phyloP scores from a whole-genome alignment of 2,888 invertebrate species.

The Gastracanthus pulcherrimus region DNA sequence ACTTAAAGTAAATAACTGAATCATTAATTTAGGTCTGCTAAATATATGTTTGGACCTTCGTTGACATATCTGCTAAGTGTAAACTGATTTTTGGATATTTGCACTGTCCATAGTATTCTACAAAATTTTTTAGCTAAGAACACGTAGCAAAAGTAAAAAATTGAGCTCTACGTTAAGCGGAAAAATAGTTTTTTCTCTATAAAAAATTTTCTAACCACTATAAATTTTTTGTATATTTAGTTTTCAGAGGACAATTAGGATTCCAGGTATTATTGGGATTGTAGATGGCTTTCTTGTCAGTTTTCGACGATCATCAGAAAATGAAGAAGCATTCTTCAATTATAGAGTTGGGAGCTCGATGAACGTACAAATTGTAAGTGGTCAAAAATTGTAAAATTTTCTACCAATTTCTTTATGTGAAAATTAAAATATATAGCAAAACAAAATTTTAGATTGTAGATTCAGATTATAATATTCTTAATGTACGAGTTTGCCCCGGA shows the following conservation, averaged over 20 bases:
- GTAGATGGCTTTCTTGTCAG: not conserved
- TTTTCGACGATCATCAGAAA: not conserved
- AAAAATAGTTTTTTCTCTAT: too few relatives aligned
- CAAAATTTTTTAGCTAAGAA: too few relatives aligned
- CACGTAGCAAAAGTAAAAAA: too few relatives aligned
- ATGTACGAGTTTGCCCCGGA: not conserved
- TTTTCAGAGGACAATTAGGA: not conserved
- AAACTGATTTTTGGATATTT: too few relatives aligned
- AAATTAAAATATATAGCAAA: not conserved
- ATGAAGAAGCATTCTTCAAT: slow-evolving; percentile 9
- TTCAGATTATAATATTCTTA: not conserved
- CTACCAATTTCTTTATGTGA: not conserved
- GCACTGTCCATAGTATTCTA: too few relatives aligned
- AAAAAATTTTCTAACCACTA: too few relatives aligned
- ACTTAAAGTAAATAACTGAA: too few relatives aligned
- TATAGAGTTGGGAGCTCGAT: not conserved
- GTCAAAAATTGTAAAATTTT: not conserved
- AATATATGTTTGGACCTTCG: too few relatives aligned
- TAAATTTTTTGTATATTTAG: not conserved
- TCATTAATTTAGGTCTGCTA: too few relatives aligned
- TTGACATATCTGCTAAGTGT: too few relatives aligned
- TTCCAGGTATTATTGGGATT: slow-evolving; percentile 2
- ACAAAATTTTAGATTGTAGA: not conserved
- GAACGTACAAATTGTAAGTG: slow-evolving; percentile 20
- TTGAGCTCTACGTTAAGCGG: too few relatives aligned